Evolutionary conservation across 2,797 vertebrate genomes (phyloP).

Genomic region (Halcyon chelicuti): DNA sequence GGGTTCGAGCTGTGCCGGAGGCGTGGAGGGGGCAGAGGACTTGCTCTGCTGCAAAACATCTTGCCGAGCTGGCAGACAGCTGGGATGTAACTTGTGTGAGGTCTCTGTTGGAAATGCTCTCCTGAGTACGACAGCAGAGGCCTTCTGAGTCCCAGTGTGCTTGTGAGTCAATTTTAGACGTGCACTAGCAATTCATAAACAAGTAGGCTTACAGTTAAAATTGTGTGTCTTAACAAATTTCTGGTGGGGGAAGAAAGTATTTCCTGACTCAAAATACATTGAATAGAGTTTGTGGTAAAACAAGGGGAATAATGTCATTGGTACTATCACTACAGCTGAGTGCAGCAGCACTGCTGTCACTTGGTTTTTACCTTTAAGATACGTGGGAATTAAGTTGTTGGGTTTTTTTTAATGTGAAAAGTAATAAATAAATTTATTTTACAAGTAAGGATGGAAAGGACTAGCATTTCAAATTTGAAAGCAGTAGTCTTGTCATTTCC

Average conservation of each 20-base stretch:
- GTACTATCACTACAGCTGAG: fast-evolving
- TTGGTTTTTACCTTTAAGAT: background rate
- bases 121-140: fast-evolving
- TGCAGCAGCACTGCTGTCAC: background rate
- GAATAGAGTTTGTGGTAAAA: background rate
- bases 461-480: background rate
- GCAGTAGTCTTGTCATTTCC: background rate
- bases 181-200: fast-evolving
- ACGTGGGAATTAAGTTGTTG: fast-evolving
- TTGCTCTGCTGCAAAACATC: fast-evolving
- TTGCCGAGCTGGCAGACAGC: fast-evolving
- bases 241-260: background rate
- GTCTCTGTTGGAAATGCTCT: background rate
- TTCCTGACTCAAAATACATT: background rate
- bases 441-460: background rate
- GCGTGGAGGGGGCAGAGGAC: background rate
- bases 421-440: background rate
- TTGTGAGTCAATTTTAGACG: fast-evolving
- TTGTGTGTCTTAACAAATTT: background rate
- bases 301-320: background rate
- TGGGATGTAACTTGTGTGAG: fast-evolving
- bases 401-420: background rate
- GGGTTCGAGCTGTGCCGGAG: background rate
- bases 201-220: background rate
- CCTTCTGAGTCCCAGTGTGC: background rate